Base-by-base conservation (phyloP, 2,113 vertebrate species). In the Nettapus auritus region DNA sequence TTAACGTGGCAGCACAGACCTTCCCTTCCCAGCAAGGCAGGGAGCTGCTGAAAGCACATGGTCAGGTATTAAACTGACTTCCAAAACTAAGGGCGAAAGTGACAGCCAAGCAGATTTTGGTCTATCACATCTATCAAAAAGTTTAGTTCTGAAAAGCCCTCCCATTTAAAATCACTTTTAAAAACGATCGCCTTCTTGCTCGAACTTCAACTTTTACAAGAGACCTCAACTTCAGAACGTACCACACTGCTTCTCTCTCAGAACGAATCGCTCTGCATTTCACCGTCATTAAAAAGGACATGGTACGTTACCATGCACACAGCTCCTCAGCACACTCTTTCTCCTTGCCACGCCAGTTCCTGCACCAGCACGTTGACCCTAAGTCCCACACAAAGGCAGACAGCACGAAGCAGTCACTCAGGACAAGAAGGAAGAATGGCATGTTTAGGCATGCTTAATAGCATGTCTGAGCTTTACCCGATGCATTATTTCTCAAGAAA, bases 11-110 rank as follows among this genome's bases (percentile, higher is more conserved):
- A 90, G 68, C 25, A 79, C n/a, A 60, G 19, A 34, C 14, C 29
- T 3, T 13, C 20, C 67, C 31, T 62, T 76, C 50, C 66, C 1
- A 0, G 15, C 23, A 55, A 74, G n/a, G 3, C 25, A 82, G 12
- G 44, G 6, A 66, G 63, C 13, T 66, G 5, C 14, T 55, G 14
- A 82, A 93, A 89, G 34, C 16, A 79, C 10, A 75, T 76, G 55
- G 59, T 86, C 40, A 76, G 50, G 25, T 29, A 63, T 23, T 66
- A 52, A 64, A 74, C 46, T 11, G 44, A 82, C 34, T 63, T 48
- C 56, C 83, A 64, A 59, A 68, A 40, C 7, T 8, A 86, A 63
- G 9, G 12, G 64, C 33, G 85, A 60, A 89, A 79, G 34, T 7
- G 9, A 82, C 50, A 91, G 50, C 11, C 46, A 75, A 68, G 62